These are phyloP conservation scores for Ectobius pallidus DNA, from an alignment of 2,888 invertebrate genomes.

Conservation along the genomic window DNA sequence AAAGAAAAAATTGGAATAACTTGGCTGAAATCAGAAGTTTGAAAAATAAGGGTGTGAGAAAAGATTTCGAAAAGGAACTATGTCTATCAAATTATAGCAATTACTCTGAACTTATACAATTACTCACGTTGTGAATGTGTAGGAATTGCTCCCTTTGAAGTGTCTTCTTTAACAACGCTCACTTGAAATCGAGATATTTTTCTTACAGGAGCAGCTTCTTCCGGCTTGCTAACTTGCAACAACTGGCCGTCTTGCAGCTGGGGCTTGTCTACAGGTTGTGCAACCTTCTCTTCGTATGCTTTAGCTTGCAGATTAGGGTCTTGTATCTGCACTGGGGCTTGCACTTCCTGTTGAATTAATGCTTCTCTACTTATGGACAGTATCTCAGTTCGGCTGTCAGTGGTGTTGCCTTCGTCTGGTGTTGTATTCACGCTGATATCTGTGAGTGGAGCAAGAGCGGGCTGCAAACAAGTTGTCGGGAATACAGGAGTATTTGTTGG, in stretches of 20 bases:
- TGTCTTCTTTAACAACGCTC: conserved; percentile 57
- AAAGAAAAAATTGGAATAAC: no score
- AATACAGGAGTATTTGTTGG: conserved; percentile 7
- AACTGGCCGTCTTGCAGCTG: not conserved
- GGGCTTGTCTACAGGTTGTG: not conserved
- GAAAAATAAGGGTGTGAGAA: no score
- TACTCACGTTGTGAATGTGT: no score
- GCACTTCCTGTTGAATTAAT: no score
- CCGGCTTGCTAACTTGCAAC: not conserved
- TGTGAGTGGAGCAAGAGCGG: not conserved
- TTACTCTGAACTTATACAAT: no score
- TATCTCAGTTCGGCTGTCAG: not conserved
- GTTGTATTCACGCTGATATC: conserved; percentile 33
- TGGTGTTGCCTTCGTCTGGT: conserved; percentile 11
- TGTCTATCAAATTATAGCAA: no score
- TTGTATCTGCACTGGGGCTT: not conserved
- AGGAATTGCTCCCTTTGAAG: conserved; percentile 5
- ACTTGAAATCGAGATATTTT: conserved; percentile 54
- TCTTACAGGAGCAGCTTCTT: not conserved
- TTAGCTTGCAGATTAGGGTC: not conserved
- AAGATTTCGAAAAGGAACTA: no score
- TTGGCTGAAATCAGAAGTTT: no score
- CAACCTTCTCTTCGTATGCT: not conserved
- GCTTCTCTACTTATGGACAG: no score
- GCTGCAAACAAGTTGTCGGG: conserved; percentile 8